Evolutionary conservation across 2,888 invertebrate genomes (phyloP).

Genomic region (Amiota communis): DNA sequence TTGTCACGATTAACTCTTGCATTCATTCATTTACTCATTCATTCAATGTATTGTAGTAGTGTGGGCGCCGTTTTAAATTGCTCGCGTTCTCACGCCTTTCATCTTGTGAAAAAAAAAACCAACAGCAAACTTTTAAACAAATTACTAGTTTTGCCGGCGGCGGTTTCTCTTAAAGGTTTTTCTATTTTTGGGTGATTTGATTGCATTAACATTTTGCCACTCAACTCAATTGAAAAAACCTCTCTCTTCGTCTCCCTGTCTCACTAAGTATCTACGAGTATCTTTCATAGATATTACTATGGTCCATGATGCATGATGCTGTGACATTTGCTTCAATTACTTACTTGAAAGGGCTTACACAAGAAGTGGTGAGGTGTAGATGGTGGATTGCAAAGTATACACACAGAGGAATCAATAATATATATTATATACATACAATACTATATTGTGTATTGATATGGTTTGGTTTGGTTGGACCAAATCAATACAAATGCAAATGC

Average conservation of each 20-base stretch:
- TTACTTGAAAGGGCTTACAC: no score
- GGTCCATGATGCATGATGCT: no score
- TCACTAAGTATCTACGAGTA: no score
- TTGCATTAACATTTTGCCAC: not conserved
- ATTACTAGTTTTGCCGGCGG: constrained; percentile 14
- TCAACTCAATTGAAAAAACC: no score
- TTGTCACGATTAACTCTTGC: constrained; percentile 28
- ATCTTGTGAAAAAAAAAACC: constrained; percentile 9
- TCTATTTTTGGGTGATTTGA: constrained; percentile 10
- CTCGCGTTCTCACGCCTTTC: constrained; percentile 51
- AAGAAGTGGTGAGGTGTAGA: no score
- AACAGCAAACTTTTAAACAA: constrained; percentile 1
- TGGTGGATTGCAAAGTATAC: no score
- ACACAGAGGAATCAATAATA: no score
- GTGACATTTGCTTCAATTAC: no score
- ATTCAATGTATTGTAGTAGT: constrained; percentile 17
- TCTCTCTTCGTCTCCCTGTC: no score
- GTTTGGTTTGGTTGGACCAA: not conserved
- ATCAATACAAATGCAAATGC: not conserved
- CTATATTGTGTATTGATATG: not conserved
- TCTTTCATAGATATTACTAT: no score
- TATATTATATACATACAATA: no score
- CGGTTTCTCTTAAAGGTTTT: not conserved
- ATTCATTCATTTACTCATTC: no score
- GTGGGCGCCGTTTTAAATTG: constrained; percentile 45